Percentiles rank a stretch among this genome's conserved stretches.
These are phyloP conservation scores for Barypeithes pellucidus DNA, from an alignment of 2,888 invertebrate genomes.

Conservation along the genomic window DNA sequence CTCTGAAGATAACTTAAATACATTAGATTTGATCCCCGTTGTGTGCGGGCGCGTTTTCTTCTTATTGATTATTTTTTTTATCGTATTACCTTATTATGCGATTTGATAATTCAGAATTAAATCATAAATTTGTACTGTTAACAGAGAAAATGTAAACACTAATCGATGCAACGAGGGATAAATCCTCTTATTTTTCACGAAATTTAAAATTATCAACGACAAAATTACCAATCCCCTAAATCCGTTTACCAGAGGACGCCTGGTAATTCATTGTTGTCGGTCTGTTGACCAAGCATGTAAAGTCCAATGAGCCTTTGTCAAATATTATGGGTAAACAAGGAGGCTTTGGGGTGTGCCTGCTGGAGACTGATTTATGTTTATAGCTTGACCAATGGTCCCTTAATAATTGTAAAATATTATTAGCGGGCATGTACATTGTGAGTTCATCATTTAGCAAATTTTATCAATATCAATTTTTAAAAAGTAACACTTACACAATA, in stretches of 20 bases:
- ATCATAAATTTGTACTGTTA: no score
- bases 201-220: not conserved
- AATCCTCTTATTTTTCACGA: no score
- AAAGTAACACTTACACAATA: no score
- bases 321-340: conserved; percentile 70
- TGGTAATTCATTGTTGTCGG: conserved; percentile 29
- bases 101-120: no score
- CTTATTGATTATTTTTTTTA: conserved; percentile 52
- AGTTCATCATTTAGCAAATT: no score
- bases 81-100: no score
- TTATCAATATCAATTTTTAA: no score
- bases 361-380: conserved; percentile 60
- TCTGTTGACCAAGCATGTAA: conserved; percentile 53
- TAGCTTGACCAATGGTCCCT: conserved; percentile 49
- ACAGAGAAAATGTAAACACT: no score
- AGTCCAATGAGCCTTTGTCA: conserved; percentile 64
- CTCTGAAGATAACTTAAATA: conserved; percentile 54
- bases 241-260: conserved; percentile 3
- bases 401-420: conserved; percentile 42
- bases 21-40: conserved; percentile 53
- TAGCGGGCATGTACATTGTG: not conserved
- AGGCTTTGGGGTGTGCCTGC: conserved; percentile 65
- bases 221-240: conserved; percentile 7
- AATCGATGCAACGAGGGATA: no score
- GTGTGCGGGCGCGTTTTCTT: conserved; percentile 36